Evolutionary conservation across 1,140 invertebrate species (phyloP).

Genomic region (Meloidogyne chitwoodi): DNA sequence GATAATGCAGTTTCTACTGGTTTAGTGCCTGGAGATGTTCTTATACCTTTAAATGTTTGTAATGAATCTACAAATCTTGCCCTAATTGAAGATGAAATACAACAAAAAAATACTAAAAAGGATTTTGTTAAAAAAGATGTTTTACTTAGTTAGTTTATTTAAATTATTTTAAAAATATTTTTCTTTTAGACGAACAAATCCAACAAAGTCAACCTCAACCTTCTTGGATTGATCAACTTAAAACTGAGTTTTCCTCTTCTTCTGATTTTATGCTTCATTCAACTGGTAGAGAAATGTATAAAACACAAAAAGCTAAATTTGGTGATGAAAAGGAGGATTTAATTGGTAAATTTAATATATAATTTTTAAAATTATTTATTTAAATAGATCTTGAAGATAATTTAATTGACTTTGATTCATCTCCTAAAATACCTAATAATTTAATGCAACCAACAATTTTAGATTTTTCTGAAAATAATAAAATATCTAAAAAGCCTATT

Average conservation of each 20-base stretch:
- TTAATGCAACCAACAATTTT: background rate
- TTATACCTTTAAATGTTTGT: slow-evolving; percentile 15
- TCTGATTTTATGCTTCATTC: background rate
- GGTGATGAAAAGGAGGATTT: background rate
- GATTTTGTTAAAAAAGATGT: background rate
- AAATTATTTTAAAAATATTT: background rate
- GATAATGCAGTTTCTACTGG: slow-evolving; percentile 31
- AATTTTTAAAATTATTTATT: background rate
- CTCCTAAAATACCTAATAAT: background rate
- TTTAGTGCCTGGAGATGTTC: slow-evolving; percentile 20
- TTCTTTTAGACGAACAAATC: background rate
- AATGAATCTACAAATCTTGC: background rate
- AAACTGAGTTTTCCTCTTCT: background rate
- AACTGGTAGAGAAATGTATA: background rate
- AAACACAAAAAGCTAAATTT: background rate
- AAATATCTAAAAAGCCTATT: background rate
- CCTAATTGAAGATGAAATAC: background rate
- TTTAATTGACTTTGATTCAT: slow-evolving; percentile 16
- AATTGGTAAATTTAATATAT: slow-evolving; percentile 1
- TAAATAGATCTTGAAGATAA: slow-evolving; percentile 12
- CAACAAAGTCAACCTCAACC: background rate
- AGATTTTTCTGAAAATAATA: background rate
- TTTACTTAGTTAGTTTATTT: background rate
- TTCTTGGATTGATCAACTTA: background rate
- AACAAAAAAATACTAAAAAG: background rate